These are phyloP conservation scores for Periophthalmus magnuspinnatus DNA, from an alignment of 2,797 vertebrate genomes.

Conservation along the genomic window DNA sequence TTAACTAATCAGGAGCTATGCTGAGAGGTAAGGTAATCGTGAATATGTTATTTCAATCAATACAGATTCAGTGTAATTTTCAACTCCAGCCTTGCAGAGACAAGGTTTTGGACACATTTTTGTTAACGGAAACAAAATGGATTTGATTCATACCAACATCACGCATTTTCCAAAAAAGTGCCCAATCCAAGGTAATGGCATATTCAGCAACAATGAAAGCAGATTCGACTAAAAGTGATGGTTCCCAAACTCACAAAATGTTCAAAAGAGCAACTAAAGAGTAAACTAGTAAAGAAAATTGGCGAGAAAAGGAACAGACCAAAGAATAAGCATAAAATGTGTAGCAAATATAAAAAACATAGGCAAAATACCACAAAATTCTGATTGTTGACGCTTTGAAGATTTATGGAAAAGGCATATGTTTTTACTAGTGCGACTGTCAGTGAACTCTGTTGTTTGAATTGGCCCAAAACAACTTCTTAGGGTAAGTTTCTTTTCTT, in stretches of 20 bases:
- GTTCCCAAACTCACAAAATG: neutral
- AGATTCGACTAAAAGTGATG: neutral
- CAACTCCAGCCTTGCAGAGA: neutral
- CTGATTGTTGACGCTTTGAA: neutral
- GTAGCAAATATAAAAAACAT: too few species aligned
- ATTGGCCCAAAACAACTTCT: neutral
- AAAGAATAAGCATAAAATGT: neutral
- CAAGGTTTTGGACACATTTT: neutral
- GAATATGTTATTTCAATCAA: neutral
- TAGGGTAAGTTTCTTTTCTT: neutral
- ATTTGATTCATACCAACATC: neutral
- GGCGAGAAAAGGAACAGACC: neutral
- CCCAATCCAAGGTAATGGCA: neutral
- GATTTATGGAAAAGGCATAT: neutral
- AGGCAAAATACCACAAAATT: neutral
- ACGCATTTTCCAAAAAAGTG: neutral
- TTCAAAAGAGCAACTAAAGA: neutral
- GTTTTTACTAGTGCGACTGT: neutral
- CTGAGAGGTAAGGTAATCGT: neutral
- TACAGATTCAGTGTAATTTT: neutral
- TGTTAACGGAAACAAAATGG: neutral
- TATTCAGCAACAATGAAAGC: neutral
- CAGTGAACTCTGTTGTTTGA: neutral
- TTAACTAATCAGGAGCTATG: slow-evolving; percentile 4
- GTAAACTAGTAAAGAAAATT: neutral